Evolutionary conservation across 2,888 invertebrate species (phyloP).

Genomic region (Fragum fragum): DNA sequence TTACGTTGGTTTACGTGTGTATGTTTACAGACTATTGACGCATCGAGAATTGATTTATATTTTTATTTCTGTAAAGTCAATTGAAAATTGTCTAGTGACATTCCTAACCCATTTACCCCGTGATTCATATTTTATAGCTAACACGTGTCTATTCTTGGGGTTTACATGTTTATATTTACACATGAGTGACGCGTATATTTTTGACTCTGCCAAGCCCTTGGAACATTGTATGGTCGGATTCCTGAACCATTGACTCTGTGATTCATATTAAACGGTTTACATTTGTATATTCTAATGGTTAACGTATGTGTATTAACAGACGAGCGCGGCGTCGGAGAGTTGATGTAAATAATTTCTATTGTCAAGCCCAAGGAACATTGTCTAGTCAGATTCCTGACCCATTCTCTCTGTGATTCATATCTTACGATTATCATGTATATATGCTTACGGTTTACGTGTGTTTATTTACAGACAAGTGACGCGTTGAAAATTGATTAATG

Average conservation of each 20-base stretch:
- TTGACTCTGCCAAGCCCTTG: constrained; percentile 94
- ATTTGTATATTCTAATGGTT: constrained; percentile 84
- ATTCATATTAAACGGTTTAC: too few species aligned
- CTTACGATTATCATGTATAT: too few species aligned
- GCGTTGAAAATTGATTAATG: constrained; percentile 97
- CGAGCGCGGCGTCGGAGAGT: constrained; percentile 90
- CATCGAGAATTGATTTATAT: too few species aligned
- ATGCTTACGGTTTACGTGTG: too few species aligned
- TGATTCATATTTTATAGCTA: too few species aligned
- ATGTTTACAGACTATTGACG: too few species aligned
- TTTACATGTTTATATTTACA: constrained; percentile 80
- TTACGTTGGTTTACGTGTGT: too few species aligned
- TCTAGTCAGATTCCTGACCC: constrained; percentile 98
- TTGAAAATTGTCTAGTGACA: constrained; percentile 99
- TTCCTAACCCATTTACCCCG: constrained; percentile 97
- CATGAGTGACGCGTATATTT: constrained; percentile 95
- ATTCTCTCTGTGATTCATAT: too few species aligned
- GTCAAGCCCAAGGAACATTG: constrained; percentile 98
- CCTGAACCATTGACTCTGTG: too few species aligned
- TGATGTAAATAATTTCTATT: constrained; percentile 95
- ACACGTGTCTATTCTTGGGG: too few species aligned
- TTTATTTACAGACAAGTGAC: constrained; percentile 92
- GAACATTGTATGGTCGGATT: constrained; percentile 99
- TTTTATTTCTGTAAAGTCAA: constrained; percentile 69
- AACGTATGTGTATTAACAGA: too few species aligned